Base-by-base conservation (phyloP, 2,113 vertebrate species). In the Tretioscincus oriximinensis region DNA sequence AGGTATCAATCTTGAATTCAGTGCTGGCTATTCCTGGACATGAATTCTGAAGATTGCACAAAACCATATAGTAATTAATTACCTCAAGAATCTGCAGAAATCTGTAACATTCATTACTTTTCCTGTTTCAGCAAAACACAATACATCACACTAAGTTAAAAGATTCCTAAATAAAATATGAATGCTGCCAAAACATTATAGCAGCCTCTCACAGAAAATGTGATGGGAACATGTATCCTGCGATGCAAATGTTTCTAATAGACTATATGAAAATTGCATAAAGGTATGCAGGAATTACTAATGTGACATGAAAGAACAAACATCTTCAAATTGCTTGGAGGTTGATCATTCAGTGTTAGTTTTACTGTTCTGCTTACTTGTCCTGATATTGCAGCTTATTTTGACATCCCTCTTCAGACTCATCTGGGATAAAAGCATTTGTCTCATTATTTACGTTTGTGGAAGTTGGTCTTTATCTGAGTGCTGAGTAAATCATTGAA, bases 301-400 rank as follows among this genome's bases (percentile, higher is more conserved):
- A 93, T 84, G 87, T 85, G 90, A 93, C 18, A 80, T 90, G 82
- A 90, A 93, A 90, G 87, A 90, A 91, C 88, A 88, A 86, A 89
- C 89, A 83, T 90, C 88, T 89, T 91, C 88, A 85, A 90, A 91
- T 93, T 90, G 89, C 41, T 77, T 89, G 85, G 85, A 87, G 91
- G 81, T 82, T 78, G 45, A 82, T 76, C 72, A 86, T 89, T 80
- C 4, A 1, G 77, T 67, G 72, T 89, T 91, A 85, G 81, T 77
- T 78, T 88, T 88, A 82, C 77, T 74, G 77, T 83, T 78, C 77
- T 87, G 88, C 86, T 84, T 90, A 83, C 78, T 90, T 91, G 81
- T 70, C 26, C 31, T 81, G 35, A 88, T 90, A 90, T 84, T 77
- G 78, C 71, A 88, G 90, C 90, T 90, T 87, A 93, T 92, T 93